Percentiles rank a stretch among this genome's conserved stretches.
phyloP scores from a whole-genome alignment of 2,797 vertebrate genomes.

The Hylomyscus alleni region DNA sequence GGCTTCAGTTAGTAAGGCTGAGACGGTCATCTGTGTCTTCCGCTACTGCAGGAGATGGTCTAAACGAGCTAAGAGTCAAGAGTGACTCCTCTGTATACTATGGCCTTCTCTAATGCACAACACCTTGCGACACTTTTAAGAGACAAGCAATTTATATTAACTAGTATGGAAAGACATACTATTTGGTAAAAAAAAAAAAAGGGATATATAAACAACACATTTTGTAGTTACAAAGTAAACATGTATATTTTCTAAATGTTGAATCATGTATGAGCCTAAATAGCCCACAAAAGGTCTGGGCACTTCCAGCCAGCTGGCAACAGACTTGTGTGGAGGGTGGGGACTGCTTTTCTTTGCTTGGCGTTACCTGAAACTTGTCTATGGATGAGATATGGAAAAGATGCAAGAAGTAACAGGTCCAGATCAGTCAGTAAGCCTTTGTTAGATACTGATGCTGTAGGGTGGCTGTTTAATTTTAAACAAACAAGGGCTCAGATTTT shows the following conservation, averaged over 20 bases:
- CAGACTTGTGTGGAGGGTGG: neutral
- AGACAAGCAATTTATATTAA: neutral
- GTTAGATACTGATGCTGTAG: neutral
- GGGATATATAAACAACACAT: neutral
- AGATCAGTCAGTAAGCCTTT: neutral
- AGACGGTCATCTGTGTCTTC: conserved; percentile 20
- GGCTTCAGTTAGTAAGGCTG: neutral
- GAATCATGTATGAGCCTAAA: neutral
- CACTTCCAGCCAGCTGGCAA: neutral
- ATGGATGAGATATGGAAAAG: neutral
- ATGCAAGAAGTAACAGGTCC: neutral
- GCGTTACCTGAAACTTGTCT: neutral
- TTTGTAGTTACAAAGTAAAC: conserved; percentile 1
- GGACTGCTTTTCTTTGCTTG: neutral
- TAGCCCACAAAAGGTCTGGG: neutral
- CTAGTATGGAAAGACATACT: neutral
- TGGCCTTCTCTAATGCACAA: neutral
- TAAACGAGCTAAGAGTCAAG: neutral
- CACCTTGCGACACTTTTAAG: neutral
- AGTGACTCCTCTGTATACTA: neutral
- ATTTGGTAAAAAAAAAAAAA: conserved; percentile 35
- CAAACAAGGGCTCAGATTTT: neutral
- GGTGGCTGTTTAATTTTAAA: neutral
- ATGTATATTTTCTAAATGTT: neutral
- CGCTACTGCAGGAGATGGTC: neutral